Percentiles rank a stretch among this genome's conserved stretches.
Evolutionary conservation across 1,140 invertebrate species (phyloP).

Genomic region (Microvelia longipes): DNA sequence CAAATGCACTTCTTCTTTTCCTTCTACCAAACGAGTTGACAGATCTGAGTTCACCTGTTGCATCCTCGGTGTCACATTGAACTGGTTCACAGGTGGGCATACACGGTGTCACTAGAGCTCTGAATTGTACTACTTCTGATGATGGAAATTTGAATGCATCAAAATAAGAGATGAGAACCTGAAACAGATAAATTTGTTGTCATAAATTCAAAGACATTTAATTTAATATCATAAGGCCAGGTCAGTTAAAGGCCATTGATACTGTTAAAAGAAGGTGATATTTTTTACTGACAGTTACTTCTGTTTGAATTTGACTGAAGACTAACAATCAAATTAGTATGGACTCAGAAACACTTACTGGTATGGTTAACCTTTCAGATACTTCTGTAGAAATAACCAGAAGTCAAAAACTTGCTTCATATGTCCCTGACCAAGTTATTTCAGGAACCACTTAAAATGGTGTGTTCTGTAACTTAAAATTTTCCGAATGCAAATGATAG

Average conservation of each 20-base stretch:
- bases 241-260: not conserved
- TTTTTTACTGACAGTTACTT: too few species aligned
- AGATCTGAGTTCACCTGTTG: constrained; percentile 60
- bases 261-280: too few species aligned
- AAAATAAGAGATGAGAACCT: constrained; percentile 77
- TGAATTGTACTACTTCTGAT: constrained; percentile 85
- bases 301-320: too few species aligned
- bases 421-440: too few species aligned
- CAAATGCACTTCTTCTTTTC: constrained; percentile 37
- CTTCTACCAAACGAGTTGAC: constrained; percentile 65
- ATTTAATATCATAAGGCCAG: not conserved
- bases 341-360: too few species aligned
- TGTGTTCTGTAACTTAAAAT: too few species aligned
- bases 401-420: too few species aligned
- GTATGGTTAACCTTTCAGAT: too few species aligned
- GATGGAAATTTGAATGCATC: constrained; percentile 93
- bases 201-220: not conserved
- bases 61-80: constrained; percentile 63
- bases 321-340: too few species aligned
- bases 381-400: too few species aligned
- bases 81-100: constrained; percentile 82
- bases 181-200: constrained; percentile 25
- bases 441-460: too few species aligned
- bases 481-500: too few species aligned
- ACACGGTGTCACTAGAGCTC: constrained; percentile 81